These are phyloP conservation scores for Hippocampus mohnikei DNA, from an alignment of 2,113 vertebrate genomes.

Conservation along the genomic window DNA sequence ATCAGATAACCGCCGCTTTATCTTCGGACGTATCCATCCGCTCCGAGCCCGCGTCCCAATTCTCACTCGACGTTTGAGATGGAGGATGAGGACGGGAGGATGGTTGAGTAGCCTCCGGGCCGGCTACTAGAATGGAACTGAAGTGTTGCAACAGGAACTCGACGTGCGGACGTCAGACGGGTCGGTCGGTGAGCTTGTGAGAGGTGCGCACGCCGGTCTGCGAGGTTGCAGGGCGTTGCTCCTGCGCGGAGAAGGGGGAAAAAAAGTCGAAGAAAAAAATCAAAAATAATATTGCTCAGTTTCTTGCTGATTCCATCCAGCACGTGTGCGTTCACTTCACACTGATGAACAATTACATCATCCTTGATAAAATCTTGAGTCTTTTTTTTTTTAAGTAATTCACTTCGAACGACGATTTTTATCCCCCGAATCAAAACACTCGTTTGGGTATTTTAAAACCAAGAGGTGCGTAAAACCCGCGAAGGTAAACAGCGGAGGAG, in stretches of 20 bases:
- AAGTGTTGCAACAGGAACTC: slow-evolving; percentile 49
- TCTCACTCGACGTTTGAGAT: neutral
- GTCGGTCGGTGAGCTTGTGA: neutral
- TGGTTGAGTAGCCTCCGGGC: slow-evolving; percentile 6
- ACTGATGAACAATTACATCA: neutral
- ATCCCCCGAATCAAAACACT: neutral
- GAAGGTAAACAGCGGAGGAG: too few species aligned
- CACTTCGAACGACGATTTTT: neutral
- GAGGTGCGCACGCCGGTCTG: neutral
- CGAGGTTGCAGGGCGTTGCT: slow-evolving; percentile 66
- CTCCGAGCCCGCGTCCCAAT: slow-evolving; percentile 15
- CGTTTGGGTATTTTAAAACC: neutral
- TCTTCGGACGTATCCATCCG: slow-evolving; percentile 26
- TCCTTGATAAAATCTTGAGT: neutral
- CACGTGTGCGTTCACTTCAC: neutral
- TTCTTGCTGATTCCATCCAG: slow-evolving; percentile 2
- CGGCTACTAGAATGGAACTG: slow-evolving; percentile 21
- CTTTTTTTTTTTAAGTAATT: too few species aligned
- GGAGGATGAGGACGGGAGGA: neutral
- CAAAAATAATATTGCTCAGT: slow-evolving; percentile 6
- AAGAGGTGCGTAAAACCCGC: neutral
- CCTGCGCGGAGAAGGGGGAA: slow-evolving; percentile 4
- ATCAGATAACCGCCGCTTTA: slow-evolving; percentile 10
- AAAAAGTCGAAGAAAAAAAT: neutral
- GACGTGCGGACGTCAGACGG: slow-evolving; percentile 45